These are phyloP conservation scores for Montipora foliosa DNA, from an alignment of 64 coral and sea anemone genomes.

Conservation along the genomic window DNA sequence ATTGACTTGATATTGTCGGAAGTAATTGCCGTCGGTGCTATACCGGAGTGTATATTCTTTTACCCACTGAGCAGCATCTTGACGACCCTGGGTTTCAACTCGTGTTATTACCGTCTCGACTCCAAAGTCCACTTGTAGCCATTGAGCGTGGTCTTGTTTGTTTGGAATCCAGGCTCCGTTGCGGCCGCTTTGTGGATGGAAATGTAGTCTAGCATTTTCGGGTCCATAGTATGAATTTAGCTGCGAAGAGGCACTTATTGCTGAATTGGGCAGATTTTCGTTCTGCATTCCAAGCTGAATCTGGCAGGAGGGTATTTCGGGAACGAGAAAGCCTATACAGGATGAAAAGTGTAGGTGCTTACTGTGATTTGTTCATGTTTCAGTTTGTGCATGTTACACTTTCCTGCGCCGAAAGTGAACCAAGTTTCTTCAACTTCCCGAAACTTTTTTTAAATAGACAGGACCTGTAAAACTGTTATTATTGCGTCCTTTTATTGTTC, in stretches of 20 bases:
- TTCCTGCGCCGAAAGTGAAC: too few species aligned
- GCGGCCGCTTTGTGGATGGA: background rate
- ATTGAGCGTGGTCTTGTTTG: background rate
- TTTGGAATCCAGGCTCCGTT: conserved; percentile 24
- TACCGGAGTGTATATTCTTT: conserved; percentile 15
- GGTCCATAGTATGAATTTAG: background rate
- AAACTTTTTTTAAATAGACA: too few species aligned
- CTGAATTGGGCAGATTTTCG: conserved; percentile 21
- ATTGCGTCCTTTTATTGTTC: too few species aligned
- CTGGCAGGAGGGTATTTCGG: background rate
- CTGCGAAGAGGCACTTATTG: conserved; percentile 6
- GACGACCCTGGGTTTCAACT: conserved; percentile 15
- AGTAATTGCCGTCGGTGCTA: background rate
- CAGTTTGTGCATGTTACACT: too few species aligned
- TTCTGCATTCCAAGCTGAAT: conserved; percentile 29
- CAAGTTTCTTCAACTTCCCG: too few species aligned
- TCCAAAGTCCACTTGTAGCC: conserved; percentile 43
- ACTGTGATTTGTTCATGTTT: too few species aligned
- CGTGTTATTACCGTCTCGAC: background rate
- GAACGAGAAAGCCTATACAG: background rate
- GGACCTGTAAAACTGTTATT: too few species aligned
- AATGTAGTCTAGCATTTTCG: conserved; percentile 25
- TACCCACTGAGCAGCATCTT: conserved; percentile 16
- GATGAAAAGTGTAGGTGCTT: background rate
- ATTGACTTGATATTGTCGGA: background rate